phyloP scores from a whole-genome alignment of 2,797 vertebrate species.

The Hoplostethus atlanticus region DNA sequence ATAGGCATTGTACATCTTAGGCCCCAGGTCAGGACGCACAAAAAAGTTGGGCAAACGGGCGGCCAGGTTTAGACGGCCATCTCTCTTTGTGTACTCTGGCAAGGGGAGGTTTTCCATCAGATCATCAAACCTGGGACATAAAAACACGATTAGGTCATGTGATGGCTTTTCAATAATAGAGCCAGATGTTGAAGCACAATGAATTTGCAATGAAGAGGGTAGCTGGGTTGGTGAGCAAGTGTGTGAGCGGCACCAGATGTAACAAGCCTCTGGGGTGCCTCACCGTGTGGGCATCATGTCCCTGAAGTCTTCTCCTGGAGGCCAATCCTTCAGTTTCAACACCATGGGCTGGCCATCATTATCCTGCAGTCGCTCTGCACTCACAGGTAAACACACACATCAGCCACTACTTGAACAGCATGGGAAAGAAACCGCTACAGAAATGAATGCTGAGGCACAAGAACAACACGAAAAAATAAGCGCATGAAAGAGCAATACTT shows the following conservation, averaged over 20 bases:
- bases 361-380: constrained; percentile 91
- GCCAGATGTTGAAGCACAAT: too few species aligned
- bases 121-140: constrained; percentile 90
- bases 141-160: not conserved
- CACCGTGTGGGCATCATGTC: constrained; percentile 99
- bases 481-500: not conserved
- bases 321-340: constrained; percentile 98
- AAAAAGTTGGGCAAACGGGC: constrained; percentile 98
- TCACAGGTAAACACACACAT: constrained; percentile 32
- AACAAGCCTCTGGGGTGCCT: constrained; percentile 37
- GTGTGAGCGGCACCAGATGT: not conserved
- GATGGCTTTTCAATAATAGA: not conserved
- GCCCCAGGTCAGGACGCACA: constrained; percentile 97
- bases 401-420: not conserved
- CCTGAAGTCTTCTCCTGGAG: constrained; percentile 97
- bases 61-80: constrained; percentile 96
- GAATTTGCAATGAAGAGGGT: not conserved
- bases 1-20: constrained; percentile 99
- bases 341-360: constrained; percentile 96
- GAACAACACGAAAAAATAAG: not conserved
- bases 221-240: not conserved
- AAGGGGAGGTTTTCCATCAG: constrained; percentile 98
- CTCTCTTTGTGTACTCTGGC: constrained; percentile 98
- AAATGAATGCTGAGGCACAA: not conserved
- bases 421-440: not conserved